These are phyloP conservation scores for Sebastes vulpes DNA, from an alignment of 2,797 vertebrate species.

Conservation along the genomic window DNA sequence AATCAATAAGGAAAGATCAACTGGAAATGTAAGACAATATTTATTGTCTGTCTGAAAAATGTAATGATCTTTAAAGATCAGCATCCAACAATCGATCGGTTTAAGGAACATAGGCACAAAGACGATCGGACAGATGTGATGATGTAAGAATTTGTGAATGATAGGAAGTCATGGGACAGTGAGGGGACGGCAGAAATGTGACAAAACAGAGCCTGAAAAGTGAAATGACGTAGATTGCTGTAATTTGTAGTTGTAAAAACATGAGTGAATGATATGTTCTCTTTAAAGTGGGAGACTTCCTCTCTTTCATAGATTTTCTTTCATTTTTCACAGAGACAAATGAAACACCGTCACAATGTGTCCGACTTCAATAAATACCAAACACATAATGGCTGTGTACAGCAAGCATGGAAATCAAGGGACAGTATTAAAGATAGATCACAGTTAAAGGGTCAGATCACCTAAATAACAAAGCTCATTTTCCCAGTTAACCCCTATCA, in stretches of 20 bases:
- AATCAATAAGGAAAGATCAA: neutral
- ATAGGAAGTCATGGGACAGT: neutral
- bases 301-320: neutral
- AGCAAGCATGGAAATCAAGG: neutral
- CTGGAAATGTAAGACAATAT: neutral
- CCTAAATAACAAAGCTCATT: neutral
- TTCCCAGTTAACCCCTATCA: neutral
- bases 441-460: neutral
- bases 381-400: neutral
- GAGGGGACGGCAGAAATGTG: neutral
- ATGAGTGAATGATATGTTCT: neutral
- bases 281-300: rapidly evolving
- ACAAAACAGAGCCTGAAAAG: neutral
- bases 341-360: neutral
- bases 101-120: neutral
- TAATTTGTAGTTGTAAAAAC: neutral
- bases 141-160: neutral
- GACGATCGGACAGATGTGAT: neutral
- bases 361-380: neutral
- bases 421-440: neutral
- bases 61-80: neutral
- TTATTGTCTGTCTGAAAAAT: neutral
- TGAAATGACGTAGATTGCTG: neutral
- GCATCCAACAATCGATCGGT: neutral
- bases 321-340: neutral